Conservation (phyloP, 2,797 vertebrate species). For the Oreochromis mossambicus region DNA sequence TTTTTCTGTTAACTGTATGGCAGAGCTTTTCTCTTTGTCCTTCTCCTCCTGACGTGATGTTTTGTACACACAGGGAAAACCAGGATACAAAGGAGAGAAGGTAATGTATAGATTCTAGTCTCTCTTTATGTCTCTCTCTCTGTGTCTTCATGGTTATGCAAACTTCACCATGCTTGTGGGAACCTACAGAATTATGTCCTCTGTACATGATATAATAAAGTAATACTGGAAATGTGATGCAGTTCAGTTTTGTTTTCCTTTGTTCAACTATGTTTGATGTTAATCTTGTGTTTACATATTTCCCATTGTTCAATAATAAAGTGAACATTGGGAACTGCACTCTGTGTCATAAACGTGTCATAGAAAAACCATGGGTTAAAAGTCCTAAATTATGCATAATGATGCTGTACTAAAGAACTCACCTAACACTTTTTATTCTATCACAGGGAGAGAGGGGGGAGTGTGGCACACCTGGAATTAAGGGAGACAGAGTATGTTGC, state of each 20-base stretch:
- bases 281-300: not conserved
- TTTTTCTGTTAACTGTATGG: not conserved
- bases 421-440: not conserved
- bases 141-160: not conserved
- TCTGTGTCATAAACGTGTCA: not conserved
- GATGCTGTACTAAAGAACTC: not conserved
- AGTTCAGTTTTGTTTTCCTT: not conserved
- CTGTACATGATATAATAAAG: not conserved
- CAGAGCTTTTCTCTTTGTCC: not conserved
- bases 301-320: not conserved
- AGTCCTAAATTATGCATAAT: not conserved
- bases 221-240: not conserved
- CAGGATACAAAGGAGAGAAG: conserved; percentile 90
- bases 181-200: not conserved
- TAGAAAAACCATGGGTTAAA: not conserved
- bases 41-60: conserved; percentile 16
- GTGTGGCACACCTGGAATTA: conserved; percentile 87
- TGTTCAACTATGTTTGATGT: conserved; percentile 7
- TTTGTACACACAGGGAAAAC: conserved; percentile 80
- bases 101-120: conserved; percentile 59
- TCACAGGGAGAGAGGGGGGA: conserved; percentile 86
- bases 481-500: conserved; percentile 83
- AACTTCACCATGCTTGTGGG: not conserved
- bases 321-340: not conserved
- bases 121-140: not conserved